Evolutionary conservation across 2,888 invertebrate species (phyloP), one percentile per base, ranked within the genome.

Genomic region (Copidosoma aretas): DNA sequence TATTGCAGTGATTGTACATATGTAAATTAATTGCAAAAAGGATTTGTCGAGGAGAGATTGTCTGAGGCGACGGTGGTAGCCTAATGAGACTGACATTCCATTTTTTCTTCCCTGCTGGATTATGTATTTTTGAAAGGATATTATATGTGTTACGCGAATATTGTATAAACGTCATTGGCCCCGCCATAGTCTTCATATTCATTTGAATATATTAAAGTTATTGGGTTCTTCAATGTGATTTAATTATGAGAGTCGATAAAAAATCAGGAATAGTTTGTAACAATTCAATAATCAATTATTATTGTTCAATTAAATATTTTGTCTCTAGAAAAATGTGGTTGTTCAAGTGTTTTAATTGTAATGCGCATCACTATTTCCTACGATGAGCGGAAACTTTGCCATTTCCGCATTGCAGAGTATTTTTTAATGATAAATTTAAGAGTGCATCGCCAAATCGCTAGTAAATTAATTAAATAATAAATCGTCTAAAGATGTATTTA

Each of bases 51-150:
- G 15, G 69, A 59, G 65, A 65, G 62, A 70, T 56, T 69, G 57
- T 69, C 62, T 65, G 64, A 70, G 67, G 62, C 64, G 64, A 67
- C 65, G 72, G 69, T 46, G 63, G 52, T 58, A 61, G 59, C 59
- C 64, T 54, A 17, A 64, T 64, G 69, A 71, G 70, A 67, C 72
- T 72, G 67, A 72, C 72, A 72, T 72, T 72, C 72, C 72, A 72
- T 67, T 72, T 64, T 43, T 68, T 21, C 62, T 24, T 41, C 46
- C 51, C 46, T 25, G 19, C 19, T 17, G 14, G 32, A 14, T 32
- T 25, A 21, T 54, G n/a, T n/a, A n/a, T n/a, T n/a, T n/a, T 54
- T 54, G 24, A 54, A 3, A 54, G n/a, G n/a, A n/a, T n/a, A n/a
- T n/a, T 15, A 21, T 53, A 53, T 54, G 24, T 1, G 24, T 22